Base-by-base conservation (phyloP, 2,113 vertebrate genomes). In the Eublepharis macularius region DNA sequence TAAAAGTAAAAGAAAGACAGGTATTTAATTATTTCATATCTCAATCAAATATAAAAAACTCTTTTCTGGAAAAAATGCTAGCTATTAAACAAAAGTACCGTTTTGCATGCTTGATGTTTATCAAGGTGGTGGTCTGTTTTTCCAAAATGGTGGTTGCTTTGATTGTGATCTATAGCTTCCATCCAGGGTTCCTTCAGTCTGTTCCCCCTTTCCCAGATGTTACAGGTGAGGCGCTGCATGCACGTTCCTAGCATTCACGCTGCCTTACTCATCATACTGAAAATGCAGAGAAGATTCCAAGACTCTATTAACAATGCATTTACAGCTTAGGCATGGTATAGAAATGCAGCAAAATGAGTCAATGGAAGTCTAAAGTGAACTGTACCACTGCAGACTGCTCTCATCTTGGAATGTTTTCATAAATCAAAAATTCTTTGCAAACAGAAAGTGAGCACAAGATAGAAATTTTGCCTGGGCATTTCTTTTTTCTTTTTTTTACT, bases 1-100 rank as follows among this genome's bases (percentile, higher is more conserved):
- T 97, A 80, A 95, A 94, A 39, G 77, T 94, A 34, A 97, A 95
- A 88, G 94, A 95, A 39, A 92, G 96, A 87, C 96, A 97, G 95
- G 96, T 97, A 94, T 84, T n/a, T 39, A 41, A 39, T 2, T 39
- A n/a, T 1, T 34, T 69, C 32, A 45, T 60, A 70, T 21, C 36
- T 36, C 21, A 84, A 34, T 65, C 65, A 76, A 9, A 2, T 54
- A 24, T 57, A 74, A 17, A 41, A 19, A 2, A 0, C 12, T 76
- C 68, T 60, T 69, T 45, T 19, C 34, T 41, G 34, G 36, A 21
- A 10, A 24, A 36, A 11, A 29, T n/a, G 19, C 47, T 8, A 34
- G 47, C 80, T 26, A 51, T 51, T 19, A 39, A 72, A 54, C 45
- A 57, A 8, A 79, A 29, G 32, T 54, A 54, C 5, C 3, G 2